These are phyloP conservation scores for Lasiommata megera DNA, from an alignment of 2,888 invertebrate species.

Conservation along the genomic window DNA sequence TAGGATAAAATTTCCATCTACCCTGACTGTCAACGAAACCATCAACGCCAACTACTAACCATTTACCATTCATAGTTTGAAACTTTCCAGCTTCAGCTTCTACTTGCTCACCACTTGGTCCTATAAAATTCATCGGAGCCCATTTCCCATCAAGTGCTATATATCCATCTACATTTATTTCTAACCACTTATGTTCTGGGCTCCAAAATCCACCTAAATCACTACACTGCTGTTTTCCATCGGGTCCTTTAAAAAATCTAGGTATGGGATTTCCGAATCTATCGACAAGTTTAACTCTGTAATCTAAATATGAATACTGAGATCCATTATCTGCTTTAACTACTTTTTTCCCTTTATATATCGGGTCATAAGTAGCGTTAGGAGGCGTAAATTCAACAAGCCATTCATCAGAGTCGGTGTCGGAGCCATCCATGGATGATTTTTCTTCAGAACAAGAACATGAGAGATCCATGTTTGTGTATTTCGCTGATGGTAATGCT, in stretches of 20 bases:
- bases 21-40: slow-evolving; percentile 59
- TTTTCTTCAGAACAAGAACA: slow-evolving; percentile 68
- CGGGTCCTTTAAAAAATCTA: slow-evolving; percentile 65
- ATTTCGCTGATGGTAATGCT: slow-evolving; percentile 48
- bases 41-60: slow-evolving; percentile 65
- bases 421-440: slow-evolving; percentile 47
- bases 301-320: slow-evolving; percentile 68
- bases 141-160: slow-evolving; percentile 64
- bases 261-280: slow-evolving; percentile 63
- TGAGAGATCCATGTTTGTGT: slow-evolving; percentile 52
- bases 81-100: slow-evolving; percentile 64
- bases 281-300: slow-evolving; percentile 62
- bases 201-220: slow-evolving; percentile 74
- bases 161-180: slow-evolving; percentile 67
- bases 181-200: slow-evolving; percentile 61
- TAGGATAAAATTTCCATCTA: slow-evolving; percentile 60
- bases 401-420: slow-evolving; percentile 73
- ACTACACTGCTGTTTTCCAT: slow-evolving; percentile 69
- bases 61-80: slow-evolving; percentile 51
- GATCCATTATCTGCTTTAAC: slow-evolving; percentile 44
- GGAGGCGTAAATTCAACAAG: slow-evolving; percentile 74
- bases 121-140: slow-evolving; percentile 61
- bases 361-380: slow-evolving; percentile 58
- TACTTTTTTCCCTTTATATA: slow-evolving; percentile 54
- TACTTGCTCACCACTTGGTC: slow-evolving; percentile 60